Conservation (phyloP, 2,113 vertebrate species). For the Orycteropus afer region DNA sequence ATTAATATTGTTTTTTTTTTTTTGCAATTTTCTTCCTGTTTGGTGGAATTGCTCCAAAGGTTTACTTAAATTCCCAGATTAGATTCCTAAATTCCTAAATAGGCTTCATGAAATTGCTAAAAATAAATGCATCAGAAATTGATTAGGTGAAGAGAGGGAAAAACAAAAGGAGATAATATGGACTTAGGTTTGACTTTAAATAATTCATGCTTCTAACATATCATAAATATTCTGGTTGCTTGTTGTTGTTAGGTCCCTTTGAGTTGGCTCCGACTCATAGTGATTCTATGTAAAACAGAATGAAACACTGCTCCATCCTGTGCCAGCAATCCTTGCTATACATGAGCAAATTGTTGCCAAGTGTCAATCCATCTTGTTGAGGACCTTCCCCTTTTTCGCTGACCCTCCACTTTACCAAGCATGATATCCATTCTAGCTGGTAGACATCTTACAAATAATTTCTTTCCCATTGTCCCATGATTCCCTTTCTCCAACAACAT, state of each 20-base stretch:
- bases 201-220: neutral
- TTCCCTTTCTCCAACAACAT: neutral
- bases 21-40: neutral
- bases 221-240: neutral
- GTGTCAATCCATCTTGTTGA: too few species aligned
- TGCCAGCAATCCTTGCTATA: too few species aligned
- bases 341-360: too few species aligned
- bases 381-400: too few species aligned
- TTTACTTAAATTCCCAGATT: neutral
- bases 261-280: too few species aligned
- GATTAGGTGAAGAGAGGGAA: neutral
- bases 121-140: neutral
- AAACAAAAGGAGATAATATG: neutral
- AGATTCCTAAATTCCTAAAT: neutral
- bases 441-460: neutral
- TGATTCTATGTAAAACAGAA: too few species aligned
- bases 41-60: neutral
- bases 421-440: too few species aligned
- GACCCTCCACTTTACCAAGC: too few species aligned
- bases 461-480: neutral
- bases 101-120: neutral
- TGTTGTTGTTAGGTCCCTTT: too few species aligned
- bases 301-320: too few species aligned
- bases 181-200: neutral
- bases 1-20: neutral